Evolutionary conservation across 2,113 vertebrate species (phyloP), one percentile per base, ranked within the genome.

Genomic region (Speoplatyrhinus poulsoni): DNA sequence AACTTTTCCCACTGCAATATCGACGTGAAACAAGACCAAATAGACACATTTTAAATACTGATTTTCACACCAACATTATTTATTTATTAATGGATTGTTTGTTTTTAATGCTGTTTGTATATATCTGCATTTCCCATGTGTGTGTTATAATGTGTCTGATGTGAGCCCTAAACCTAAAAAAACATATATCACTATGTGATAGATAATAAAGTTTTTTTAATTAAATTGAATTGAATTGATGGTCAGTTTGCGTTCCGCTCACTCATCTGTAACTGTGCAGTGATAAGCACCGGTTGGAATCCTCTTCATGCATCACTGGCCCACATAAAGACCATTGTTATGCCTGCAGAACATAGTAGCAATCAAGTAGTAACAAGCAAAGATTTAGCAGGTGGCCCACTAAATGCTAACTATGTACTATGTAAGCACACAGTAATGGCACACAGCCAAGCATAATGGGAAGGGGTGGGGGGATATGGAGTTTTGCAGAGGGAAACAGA

Each of bases 261-360:
- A 12, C 8, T n/a, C 11, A 12, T n/a, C 50, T n/a, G 15, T 6
- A 9, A 10, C 50, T 13, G 12, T 13, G 9, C 50, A 1, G 9
- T 13, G 12, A 52, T n/a, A 52, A 12, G 15, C 50, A 52, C 50
- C 4, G 15, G 12, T 8, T 11, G 65, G 56, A 85, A 67, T 73
- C 76, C 63, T 78, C 77, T 88, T 84, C 81, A 87, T 81, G 88
- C 85, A 77, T 79, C 77, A 87, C 87, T 90, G 79, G 80, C 57
- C 70, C 73, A 16, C 15, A 69, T 83, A 82, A 87, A 85, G 82
- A 82, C 80, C 72, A 65, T 77, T 80, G 69, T 75, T 70, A 82
- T 85, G 86, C 70, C 71, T 9, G 76, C 57, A 67, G 72, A 70
- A 76, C 80, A 85, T 80, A 62, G 77, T 66, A 60, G 70, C 71